Percentiles rank a stretch among this genome's conserved stretches.
Evolutionary conservation across 1,140 invertebrate genomes (phyloP).

Genomic region (Gerris buenoi): DNA sequence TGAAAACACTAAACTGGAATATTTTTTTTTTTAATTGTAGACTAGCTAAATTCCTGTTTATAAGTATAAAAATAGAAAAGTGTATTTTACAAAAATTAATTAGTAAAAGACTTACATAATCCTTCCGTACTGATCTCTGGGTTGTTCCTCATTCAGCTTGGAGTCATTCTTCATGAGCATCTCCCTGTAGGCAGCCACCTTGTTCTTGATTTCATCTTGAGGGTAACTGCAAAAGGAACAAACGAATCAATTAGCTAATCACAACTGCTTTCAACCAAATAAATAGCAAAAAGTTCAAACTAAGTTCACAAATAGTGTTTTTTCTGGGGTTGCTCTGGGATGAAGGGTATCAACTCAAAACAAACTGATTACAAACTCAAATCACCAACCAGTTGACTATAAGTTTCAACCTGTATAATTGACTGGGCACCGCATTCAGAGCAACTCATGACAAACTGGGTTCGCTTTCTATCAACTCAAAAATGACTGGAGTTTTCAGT

Average conservation of each 20-base stretch:
- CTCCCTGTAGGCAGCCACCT: constrained; percentile 43
- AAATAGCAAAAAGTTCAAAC: not conserved
- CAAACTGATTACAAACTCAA: too few species aligned
- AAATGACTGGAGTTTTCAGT: too few species aligned
- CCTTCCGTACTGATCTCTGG: constrained; percentile 37
- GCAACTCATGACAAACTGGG: too few species aligned
- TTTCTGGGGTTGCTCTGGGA: constrained; percentile 5
- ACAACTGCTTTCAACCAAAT: not conserved
- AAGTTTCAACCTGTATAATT: not conserved
- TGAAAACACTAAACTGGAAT: too few species aligned
- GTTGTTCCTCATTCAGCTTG: constrained; percentile 23
- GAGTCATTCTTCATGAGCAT: constrained; percentile 42
- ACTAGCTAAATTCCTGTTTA: too few species aligned
- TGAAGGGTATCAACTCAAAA: constrained; percentile 8
- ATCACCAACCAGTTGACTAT: too few species aligned
- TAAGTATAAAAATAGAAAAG: too few species aligned
- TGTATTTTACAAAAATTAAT: too few species aligned
- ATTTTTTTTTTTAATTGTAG: too few species aligned
- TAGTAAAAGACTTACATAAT: constrained; percentile 40
- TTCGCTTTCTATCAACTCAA: too few species aligned
- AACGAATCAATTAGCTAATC: not conserved
- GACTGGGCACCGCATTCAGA: too few species aligned
- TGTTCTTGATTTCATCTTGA: constrained; percentile 42
- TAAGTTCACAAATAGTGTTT: constrained; percentile 9
- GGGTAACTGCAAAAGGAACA: constrained; percentile 31